Conservation (phyloP, 1,140 invertebrate species). For the Tetraneura akinire region DNA sequence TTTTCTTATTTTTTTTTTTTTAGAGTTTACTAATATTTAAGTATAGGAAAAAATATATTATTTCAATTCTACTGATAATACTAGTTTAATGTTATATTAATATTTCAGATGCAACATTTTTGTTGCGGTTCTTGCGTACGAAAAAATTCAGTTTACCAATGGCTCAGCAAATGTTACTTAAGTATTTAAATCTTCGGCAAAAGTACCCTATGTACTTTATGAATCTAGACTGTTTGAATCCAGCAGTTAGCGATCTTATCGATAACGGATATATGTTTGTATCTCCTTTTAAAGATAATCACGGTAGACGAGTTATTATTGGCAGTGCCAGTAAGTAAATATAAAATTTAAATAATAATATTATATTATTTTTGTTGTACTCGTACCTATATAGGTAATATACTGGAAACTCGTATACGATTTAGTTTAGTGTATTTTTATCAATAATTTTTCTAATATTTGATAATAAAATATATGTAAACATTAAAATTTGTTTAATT, state of each 20-base stretch:
- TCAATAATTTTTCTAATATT: too few relatives aligned
- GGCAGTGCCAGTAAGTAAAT: constrained; percentile 65
- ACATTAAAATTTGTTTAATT: not conserved
- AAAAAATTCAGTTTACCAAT: constrained; percentile 80
- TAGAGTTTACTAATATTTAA: too few relatives aligned
- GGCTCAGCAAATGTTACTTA: constrained; percentile 76
- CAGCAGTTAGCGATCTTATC: constrained; percentile 60
- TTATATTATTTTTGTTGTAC: not conserved
- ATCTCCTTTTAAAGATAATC: constrained; percentile 71
- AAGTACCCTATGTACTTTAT: constrained; percentile 67
- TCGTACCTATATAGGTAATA: not conserved
- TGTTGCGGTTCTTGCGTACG: constrained; percentile 74
- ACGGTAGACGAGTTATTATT: constrained; percentile 71
- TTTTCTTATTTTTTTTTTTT: too few relatives aligned
- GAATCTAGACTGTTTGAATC: constrained; percentile 68
- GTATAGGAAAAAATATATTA: too few relatives aligned
- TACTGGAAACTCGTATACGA: too few relatives aligned
- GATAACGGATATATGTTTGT: constrained; percentile 64
- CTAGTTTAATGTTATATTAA: too few relatives aligned
- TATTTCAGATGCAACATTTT: constrained; percentile 69
- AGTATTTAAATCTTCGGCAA: constrained; percentile 75
- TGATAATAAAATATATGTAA: not conserved
- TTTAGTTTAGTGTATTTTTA: too few relatives aligned
- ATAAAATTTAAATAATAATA: not conserved
- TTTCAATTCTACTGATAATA: too few relatives aligned